A percentile compares a stretch with the other conserved stretches of the same genome.
Evolutionary conservation across 1,140 invertebrate species (phyloP).

Genomic region (Trichonephila clavipes): DNA sequence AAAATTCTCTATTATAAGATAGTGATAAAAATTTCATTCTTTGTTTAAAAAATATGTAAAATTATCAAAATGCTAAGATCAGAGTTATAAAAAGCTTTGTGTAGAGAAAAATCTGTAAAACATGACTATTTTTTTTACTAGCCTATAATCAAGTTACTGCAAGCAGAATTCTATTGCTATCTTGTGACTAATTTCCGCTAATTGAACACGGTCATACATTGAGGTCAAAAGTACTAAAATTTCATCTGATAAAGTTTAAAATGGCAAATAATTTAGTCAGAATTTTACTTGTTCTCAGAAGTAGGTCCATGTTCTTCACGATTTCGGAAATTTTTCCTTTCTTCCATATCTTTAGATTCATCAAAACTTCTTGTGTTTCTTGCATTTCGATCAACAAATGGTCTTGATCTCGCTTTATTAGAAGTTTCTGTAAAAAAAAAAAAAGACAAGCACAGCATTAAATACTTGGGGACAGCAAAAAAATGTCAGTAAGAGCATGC

Average conservation of each 20-base stretch:
- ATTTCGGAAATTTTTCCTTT: constrained; percentile 87
- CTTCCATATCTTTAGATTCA: constrained; percentile 81
- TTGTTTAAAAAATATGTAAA: too few relatives aligned
- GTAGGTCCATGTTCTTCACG: constrained; percentile 84
- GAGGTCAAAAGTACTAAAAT: neutral
- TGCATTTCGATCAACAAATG: constrained; percentile 62
- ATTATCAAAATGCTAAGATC: too few relatives aligned
- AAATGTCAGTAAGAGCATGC: neutral
- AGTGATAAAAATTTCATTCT: too few relatives aligned
- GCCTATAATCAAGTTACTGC: too few relatives aligned
- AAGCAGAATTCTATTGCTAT: too few relatives aligned
- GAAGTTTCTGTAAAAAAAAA: constrained; percentile 45
- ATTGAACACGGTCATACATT: neutral
- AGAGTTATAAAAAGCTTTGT: too few relatives aligned
- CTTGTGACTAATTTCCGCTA: too few relatives aligned
- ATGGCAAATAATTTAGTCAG: neutral
- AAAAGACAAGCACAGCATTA: neutral
- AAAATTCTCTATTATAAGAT: too few relatives aligned
- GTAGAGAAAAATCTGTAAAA: too few relatives aligned
- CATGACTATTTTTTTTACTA: too few relatives aligned
- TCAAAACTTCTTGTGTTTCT: constrained; percentile 82
- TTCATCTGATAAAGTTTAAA: neutral
- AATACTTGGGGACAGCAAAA: neutral
- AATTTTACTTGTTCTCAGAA: constrained; percentile 60
- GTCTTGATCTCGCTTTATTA: constrained; percentile 72